phyloP scores from a whole-genome alignment of 1,140 invertebrate genomes.

The Drosophila azteca region DNA sequence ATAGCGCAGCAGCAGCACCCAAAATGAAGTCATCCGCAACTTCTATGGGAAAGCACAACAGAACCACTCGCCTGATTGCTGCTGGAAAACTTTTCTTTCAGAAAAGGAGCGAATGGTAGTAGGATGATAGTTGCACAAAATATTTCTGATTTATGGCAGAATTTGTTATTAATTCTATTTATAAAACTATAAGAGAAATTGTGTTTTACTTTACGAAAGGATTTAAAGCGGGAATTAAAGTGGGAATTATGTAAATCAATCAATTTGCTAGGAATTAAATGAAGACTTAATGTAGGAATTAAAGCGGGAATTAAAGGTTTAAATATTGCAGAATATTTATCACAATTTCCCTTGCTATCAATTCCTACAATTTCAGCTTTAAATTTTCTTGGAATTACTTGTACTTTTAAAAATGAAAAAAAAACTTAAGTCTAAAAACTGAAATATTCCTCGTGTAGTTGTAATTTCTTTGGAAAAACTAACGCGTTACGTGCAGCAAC shows the following conservation, averaged over 20 bases:
- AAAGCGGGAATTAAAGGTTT: no score
- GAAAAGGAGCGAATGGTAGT: neutral
- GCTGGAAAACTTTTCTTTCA: neutral
- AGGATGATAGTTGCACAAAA: neutral
- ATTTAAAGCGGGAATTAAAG: neutral
- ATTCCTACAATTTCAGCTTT: no score
- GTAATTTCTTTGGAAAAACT: no score
- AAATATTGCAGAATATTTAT: no score
- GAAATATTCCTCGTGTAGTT: no score
- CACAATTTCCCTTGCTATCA: no score
- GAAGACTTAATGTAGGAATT: no score
- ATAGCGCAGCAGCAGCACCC: conserved; percentile 4
- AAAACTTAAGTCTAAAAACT: no score
- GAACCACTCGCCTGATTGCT: conserved; percentile 26
- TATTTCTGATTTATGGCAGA: conserved; percentile 20
- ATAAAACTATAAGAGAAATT: neutral
- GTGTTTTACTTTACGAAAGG: neutral
- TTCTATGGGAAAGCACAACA: conserved; percentile 14
- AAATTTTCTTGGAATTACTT: no score
- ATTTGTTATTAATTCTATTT: conserved; percentile 5
- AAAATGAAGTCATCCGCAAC: conserved; percentile 50
- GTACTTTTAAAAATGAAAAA: no score
- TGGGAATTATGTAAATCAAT: neutral
- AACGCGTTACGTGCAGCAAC: no score
- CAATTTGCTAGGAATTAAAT: no score